Conservation (phyloP, 2,113 vertebrate genomes). For the Callopanchax toddi region DNA sequence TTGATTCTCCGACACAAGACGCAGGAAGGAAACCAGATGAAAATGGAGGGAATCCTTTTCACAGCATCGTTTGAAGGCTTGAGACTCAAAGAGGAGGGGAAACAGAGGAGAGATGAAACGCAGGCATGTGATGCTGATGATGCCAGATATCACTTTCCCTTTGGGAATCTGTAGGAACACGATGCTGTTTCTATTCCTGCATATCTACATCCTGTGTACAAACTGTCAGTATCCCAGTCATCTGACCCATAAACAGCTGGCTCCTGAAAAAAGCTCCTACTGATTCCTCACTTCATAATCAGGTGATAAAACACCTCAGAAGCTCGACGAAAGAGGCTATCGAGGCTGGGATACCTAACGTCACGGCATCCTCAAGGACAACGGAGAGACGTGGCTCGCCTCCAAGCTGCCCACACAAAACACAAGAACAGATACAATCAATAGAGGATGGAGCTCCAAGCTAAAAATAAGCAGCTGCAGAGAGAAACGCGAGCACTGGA, state of each 20-base stretch:
- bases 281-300: conserved; percentile 8
- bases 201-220: conserved; percentile 46
- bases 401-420: conserved; percentile 58
- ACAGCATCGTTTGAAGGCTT: not conserved
- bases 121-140: conserved; percentile 44
- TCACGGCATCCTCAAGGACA: conserved; percentile 68
- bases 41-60: not conserved
- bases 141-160: conserved; percentile 40
- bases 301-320: not conserved
- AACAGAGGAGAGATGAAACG: conserved; percentile 1
- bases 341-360: conserved; percentile 43
- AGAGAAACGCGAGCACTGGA: conserved; percentile 63
- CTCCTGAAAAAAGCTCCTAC: not conserved
- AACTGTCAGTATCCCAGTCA: conserved; percentile 15
- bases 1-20: not conserved
- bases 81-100: conserved; percentile 2
- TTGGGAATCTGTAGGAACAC: conserved; percentile 43
- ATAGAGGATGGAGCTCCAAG: conserved; percentile 63
- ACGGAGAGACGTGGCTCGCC: conserved; percentile 57
- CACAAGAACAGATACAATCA: conserved; percentile 67
- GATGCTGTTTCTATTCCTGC: conserved; percentile 52
- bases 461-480: conserved; percentile 70
- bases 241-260: conserved; percentile 6
- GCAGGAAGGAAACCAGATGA: not conserved
- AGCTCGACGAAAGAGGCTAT: not conserved